Evolutionary conservation across 2,888 invertebrate species (phyloP), one percentile per base, ranked within the genome.

Genomic region (Ditula angustiorana): DNA sequence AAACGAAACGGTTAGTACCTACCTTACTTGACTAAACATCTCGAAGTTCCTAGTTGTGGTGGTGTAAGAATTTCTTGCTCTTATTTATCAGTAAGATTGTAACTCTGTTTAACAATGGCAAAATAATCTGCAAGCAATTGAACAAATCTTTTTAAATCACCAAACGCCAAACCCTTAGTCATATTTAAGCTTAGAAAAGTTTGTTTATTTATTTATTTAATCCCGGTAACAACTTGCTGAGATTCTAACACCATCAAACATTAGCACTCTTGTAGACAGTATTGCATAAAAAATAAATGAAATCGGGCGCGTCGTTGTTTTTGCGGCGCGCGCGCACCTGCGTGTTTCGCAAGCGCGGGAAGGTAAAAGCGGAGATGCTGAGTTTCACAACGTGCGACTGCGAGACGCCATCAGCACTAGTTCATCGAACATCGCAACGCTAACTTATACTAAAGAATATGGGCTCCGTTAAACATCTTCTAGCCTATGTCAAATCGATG

Each of bases 301-400:
- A 90, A 89, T 89, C 87, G 79, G 80, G 78, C 80, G 75, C 82
- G 88, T 86, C 85, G 83, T 79, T 88, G 89, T 91, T 90, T 91
- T 90, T 90, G 89, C 88, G 82, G 83, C 85, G 91, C 85, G 80
- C 87, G 88, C 93, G 87, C 94, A 94, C 94, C 94, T 94, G 94
- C 94, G 93, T 85, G 92, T 92, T 92, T 92, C 91, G 92, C 92
- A 92, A 92, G 89, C 88, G 83, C 82, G 86, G 84, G 83, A 86
- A 89, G 88, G 92, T 92, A 92, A 90, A 90, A 92, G 90, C 85
- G 83, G 88, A 90, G 92, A 92, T 91, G 91, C 81, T 82, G 85
- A 80, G 87, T 92, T 92, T 91, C 92, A 87, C 90, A 91, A 92
- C 82, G 80, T 30, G 50, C 61, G 66, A 56, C 33, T 26, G 37